Evolutionary conservation across 1,140 invertebrate species (phyloP), one percentile per base, ranked within the genome.

Genomic region (Ganaspis sp.): DNA sequence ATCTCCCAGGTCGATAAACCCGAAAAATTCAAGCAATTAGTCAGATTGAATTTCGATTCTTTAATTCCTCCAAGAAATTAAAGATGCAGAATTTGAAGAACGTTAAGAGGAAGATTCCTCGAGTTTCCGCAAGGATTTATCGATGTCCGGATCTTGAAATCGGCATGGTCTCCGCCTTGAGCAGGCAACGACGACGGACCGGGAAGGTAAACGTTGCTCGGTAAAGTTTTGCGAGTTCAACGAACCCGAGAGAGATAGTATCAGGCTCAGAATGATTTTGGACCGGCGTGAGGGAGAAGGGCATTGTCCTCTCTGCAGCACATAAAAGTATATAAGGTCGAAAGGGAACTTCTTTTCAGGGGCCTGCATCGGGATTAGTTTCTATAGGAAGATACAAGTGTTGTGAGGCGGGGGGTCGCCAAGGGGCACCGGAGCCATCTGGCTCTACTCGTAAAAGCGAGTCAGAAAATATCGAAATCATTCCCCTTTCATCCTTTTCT

Each of bases 391-490:
- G 58, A 29, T 64, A 64, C 23, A 64, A 29, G 58, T 64, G 11
- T 64, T 64, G 12, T 64, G 15, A 29, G n/a, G 23, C 23, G 12
- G 58, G 58, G 58, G 58, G 58, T 64, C 58, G 21, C 23, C 54
- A 23, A 23, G 21, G 21, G 54, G 54, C 21, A 64, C 23, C 23
- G 23, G 6, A 29, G 58, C 23, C 58, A 64, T 64, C 58, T 64
- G 58, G 58, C 15, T 29, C 23, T 64, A 15, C 58, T 64, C 58
- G 21, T 64, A 64, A 64, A 64, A 64, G 26, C 26, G 23, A 34
- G 58, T n/a, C 23, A 64, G 58, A 64, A 64, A 64, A 64, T 64
- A 64, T 64, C 58, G 23, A 64, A 64, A 64, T 64, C 58, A 64
- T 64, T 49, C n/a, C 58, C 23, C 26, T 64, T 64, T 64, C 58